Base-by-base conservation (phyloP, 2,888 invertebrate genomes). In the Tiphia femorata region DNA sequence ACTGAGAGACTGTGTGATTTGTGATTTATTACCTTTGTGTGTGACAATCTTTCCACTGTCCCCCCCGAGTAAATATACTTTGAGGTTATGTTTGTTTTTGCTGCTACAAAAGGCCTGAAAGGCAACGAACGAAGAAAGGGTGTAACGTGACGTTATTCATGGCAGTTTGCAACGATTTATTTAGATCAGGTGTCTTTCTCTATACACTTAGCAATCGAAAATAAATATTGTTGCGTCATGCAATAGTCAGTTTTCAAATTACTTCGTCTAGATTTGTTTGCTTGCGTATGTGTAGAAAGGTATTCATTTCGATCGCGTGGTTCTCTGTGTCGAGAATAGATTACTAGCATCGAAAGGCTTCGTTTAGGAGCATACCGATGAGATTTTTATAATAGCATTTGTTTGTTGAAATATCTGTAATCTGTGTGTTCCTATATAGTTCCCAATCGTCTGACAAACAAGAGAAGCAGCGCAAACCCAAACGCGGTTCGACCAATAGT, bases 361-460 rank as follows among this genome's bases (percentile, higher is more conserved):
- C n/a, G n/a, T n/a, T n/a, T n/a, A n/a, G n/a, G n/a, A n/a, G n/a
- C n/a, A n/a, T n/a, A n/a, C n/a, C n/a, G n/a, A n/a, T n/a, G n/a
- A n/a, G n/a, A n/a, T n/a, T n/a, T n/a, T n/a, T n/a, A n/a, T n/a
- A n/a, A n/a, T n/a, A n/a, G n/a, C n/a, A n/a, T n/a, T n/a, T n/a
- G n/a, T n/a, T n/a, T n/a, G n/a, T n/a, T n/a, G n/a, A n/a, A n/a
- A n/a, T n/a, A n/a, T n/a, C n/a, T n/a, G n/a, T n/a, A n/a, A n/a
- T n/a, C n/a, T n/a, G 19, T 7, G 0, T 16, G 1, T 33, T 50
- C 7, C 2, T 48, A 48, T 67, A 4, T 57, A 85, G 86, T 64
- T 85, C 85, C 23, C 84, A 85, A 64, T 85, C 86, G 1, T 76
- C 81, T 10, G 86, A 86, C 38, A 86, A 85, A 62, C 72, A 77